Evolutionary conservation across 2,113 vertebrate genomes (phyloP).

Genomic region (Hypocryptadius cinnamomeus): DNA sequence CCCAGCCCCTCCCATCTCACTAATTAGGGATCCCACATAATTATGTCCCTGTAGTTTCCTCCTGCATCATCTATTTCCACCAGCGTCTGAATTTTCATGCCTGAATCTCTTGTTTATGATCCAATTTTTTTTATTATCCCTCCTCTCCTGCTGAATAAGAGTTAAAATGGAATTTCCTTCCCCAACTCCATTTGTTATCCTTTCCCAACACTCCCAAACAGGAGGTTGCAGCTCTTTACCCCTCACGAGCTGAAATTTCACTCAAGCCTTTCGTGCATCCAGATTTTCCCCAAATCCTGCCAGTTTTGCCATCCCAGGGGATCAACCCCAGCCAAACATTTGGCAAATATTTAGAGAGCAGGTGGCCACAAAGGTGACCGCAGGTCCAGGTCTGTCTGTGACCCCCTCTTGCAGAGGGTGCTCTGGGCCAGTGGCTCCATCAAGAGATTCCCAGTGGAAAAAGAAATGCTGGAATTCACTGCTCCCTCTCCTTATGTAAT

Average conservation of each 20-base stretch:
- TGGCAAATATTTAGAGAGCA: not conserved
- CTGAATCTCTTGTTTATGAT: not conserved
- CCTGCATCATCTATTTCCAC: not conserved
- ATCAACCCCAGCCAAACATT: not conserved
- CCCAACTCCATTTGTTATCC: not conserved
- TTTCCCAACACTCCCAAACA: not conserved
- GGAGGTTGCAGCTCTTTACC: not conserved
- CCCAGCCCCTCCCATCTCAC: not conserved
- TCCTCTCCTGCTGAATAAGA: not conserved
- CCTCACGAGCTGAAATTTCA: not conserved
- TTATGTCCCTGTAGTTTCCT: not conserved
- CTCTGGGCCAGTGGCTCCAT: not conserved
- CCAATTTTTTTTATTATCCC: not conserved
- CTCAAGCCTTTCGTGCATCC: not conserved
- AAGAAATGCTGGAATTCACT: accelerated
- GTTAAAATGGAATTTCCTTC: not conserved
- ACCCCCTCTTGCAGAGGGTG: accelerated
- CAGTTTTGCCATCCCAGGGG: not conserved
- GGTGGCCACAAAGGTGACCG: not conserved
- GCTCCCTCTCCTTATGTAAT: not conserved
- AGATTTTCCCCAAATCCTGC: not conserved
- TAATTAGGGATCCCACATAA: not conserved
- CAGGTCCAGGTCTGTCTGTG: accelerated
- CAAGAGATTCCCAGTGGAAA: not conserved
- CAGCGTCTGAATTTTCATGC: not conserved